phyloP scores from a whole-genome alignment of 2,113 vertebrate species.

The Gallinago undulata region DNA sequence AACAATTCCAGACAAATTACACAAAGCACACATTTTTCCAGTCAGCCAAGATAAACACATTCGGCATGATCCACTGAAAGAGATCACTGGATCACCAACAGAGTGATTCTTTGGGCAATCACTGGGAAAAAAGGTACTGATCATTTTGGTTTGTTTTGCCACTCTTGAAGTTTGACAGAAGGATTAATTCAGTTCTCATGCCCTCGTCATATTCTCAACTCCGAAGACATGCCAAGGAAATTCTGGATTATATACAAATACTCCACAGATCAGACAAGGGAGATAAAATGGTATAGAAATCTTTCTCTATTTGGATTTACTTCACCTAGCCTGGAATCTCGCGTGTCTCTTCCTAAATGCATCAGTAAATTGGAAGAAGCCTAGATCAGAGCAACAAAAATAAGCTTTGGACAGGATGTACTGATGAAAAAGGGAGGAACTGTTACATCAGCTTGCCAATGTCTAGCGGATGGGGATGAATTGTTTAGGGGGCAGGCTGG shows the following conservation, averaged over 20 bases:
- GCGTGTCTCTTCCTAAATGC: background rate
- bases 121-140: background rate
- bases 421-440: constrained; percentile 46
- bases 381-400: background rate
- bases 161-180: background rate
- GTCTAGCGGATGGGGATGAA: constrained; percentile 6
- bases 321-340: background rate
- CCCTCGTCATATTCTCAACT: background rate
- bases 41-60: constrained; percentile 7
- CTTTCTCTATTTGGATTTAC: background rate
- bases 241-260: background rate
- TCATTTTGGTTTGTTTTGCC: background rate
- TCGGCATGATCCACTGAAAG: background rate
- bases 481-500: background rate
- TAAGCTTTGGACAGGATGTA: constrained; percentile 11
- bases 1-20: background rate
- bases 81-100: background rate
- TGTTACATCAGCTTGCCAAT: constrained; percentile 41
- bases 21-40: background rate
- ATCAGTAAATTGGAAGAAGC: background rate
- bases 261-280: background rate
- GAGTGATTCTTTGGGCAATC: background rate
- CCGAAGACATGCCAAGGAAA: background rate
- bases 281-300: background rate
- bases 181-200: background rate